Conservation (phyloP, 23 tunicate genomes). For the Botrylloides violaceus region DNA sequence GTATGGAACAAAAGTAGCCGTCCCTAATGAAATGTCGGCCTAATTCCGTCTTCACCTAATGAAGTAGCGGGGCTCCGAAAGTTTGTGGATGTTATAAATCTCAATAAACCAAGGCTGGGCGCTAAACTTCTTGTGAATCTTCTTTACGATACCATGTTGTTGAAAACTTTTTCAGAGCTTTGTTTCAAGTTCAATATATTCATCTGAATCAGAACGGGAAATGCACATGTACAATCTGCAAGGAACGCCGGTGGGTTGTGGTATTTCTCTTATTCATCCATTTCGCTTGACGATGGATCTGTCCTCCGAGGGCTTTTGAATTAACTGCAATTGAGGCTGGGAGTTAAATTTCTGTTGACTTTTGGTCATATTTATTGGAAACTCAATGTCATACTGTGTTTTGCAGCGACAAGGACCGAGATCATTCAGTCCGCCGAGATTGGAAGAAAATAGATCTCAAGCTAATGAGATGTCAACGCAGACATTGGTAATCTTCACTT, state of each 20-base stretch:
- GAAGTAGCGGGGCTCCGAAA: too few species aligned
- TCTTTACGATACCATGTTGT: too few species aligned
- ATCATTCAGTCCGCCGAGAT: constrained; percentile 9
- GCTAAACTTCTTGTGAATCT: background rate
- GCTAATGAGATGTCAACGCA: background rate
- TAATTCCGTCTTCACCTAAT: too few species aligned
- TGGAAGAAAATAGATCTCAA: background rate
- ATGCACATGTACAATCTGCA: background rate
- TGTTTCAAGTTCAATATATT: background rate
- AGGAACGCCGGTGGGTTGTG: background rate
- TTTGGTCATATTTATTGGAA: background rate
- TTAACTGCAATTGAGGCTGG: too few species aligned
- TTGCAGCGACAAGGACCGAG: constrained; percentile 10
- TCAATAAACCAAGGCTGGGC: too few species aligned
- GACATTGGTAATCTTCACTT: constrained; percentile 1
- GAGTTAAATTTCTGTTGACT: too few species aligned
- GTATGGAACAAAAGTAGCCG: too few species aligned
- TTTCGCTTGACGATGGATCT: too few species aligned
- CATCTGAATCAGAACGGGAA: constrained; percentile 15
- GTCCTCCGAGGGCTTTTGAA: too few species aligned
- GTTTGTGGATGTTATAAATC: too few species aligned
- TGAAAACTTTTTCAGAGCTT: constrained; percentile 8
- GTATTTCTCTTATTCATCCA: too few species aligned
- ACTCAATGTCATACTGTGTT: background rate
- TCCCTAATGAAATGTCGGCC: too few species aligned